These are phyloP conservation scores for Polypterus senegalus DNA, from an alignment of 2,113 vertebrate species.

Conservation along the genomic window DNA sequence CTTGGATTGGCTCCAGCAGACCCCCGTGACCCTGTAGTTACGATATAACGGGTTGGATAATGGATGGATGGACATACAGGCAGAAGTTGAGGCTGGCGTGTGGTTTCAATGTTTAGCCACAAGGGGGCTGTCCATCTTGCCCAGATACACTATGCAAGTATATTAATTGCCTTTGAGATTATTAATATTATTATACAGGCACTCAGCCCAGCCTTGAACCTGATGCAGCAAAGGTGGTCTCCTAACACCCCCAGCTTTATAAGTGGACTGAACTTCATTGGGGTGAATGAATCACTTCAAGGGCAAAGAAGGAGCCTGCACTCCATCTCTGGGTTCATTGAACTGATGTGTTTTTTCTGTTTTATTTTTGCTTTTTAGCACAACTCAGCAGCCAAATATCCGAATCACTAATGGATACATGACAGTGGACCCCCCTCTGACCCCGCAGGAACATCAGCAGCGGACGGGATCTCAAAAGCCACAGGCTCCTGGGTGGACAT, in stretches of 20 bases:
- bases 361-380: slow-evolving; percentile 39
- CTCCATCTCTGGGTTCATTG: background rate
- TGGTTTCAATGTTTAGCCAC: too few species aligned
- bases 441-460: slow-evolving; percentile 35
- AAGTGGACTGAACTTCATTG: background rate
- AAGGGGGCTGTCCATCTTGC: too few species aligned
- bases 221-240: background rate
- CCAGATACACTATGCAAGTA: too few species aligned
- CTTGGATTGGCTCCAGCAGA: too few species aligned
- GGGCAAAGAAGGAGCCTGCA: background rate
- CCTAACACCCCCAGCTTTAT: background rate
- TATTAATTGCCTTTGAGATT: too few species aligned
- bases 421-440: slow-evolving; percentile 58
- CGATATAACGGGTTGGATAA: too few species aligned
- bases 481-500: slow-evolving; percentile 1
- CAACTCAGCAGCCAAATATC: slow-evolving; percentile 58
- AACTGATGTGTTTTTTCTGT: slow-evolving; percentile 23
- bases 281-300: background rate
- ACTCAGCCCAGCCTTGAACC: background rate
- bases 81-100: too few species aligned
- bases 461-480: slow-evolving; percentile 9
- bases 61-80: too few species aligned
- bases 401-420: slow-evolving; percentile 68
- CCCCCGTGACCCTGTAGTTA: too few species aligned
- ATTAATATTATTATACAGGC: too few species aligned